Conservation (phyloP, 2,888 invertebrate species). For the Lordiphosa andalusiaca region DNA sequence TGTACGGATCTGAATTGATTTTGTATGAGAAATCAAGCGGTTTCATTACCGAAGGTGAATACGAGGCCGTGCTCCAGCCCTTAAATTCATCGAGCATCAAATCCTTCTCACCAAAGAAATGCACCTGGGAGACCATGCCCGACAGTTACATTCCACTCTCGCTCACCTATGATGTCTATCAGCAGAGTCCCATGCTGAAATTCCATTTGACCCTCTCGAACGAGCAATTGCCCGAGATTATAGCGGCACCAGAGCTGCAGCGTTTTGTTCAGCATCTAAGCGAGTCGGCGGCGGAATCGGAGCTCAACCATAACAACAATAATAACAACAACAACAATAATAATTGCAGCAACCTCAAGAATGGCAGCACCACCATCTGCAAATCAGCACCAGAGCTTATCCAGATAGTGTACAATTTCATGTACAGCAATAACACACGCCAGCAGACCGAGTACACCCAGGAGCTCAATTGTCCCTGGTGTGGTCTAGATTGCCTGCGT, state of each 20-base stretch:
- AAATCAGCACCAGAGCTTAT: constrained; percentile 81
- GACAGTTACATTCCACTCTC: constrained; percentile 82
- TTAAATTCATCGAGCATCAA: constrained; percentile 82
- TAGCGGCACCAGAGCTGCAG: constrained; percentile 68
- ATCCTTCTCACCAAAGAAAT: constrained; percentile 84
- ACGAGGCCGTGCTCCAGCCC: constrained; percentile 92
- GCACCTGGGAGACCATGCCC: constrained; percentile 85
- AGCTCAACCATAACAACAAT: constrained; percentile 75
- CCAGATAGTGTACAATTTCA: constrained; percentile 96
- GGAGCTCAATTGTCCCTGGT: constrained; percentile 97
- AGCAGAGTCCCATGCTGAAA: constrained; percentile 90
- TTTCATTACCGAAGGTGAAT: constrained; percentile 93
- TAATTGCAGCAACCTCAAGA: constrained; percentile 47
- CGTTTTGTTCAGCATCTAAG: constrained; percentile 63
- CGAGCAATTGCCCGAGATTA: constrained; percentile 80
- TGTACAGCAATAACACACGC: constrained; percentile 95
- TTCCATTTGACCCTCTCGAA: constrained; percentile 92
- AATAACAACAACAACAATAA: constrained; percentile 51
- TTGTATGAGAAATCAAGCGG: constrained; percentile 94
- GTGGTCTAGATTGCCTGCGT: constrained; percentile 92
- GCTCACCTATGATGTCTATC: constrained; percentile 86
- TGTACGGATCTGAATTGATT: constrained; percentile 87
- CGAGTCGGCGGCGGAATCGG: constrained; percentile 36
- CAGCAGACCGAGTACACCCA: constrained; percentile 97
- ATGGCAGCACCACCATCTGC: constrained; percentile 32